Base-by-base conservation (phyloP, 2,797 vertebrate species). In the Trematomus bernacchii region DNA sequence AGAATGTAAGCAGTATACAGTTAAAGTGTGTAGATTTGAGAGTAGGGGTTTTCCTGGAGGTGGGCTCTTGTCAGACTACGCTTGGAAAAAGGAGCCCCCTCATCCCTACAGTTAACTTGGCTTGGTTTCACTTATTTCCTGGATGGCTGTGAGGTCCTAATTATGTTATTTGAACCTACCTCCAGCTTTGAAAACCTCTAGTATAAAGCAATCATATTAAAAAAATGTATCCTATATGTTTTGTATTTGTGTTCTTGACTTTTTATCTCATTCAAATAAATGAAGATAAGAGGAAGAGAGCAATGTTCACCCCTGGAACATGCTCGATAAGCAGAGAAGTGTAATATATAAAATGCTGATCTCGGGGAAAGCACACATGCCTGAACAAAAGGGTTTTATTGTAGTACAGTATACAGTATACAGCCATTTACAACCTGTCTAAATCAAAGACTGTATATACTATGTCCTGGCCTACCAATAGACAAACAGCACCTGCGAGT, bases 401-500 rank as follows among this genome's bases (percentile, higher is more conserved):
- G 21, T 15, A 2, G 43, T 6, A 30, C 33, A 33, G 33, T 33
- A 9, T 18, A 6, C 18, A 58, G 8, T 73, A 8, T 33, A 4
- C 27, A 55, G 10, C 19, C 19, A 27, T 3, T 30, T 60, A 33
- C 53, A 59, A 33, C 12, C 11, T 10, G 23, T 27, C 23, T 27
- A 37, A 6, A 37, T 37, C 33, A 6, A 8, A 37, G 33, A 37
- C 33, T 37, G 33, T 37, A 8, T 33, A 33, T 33, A 8, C 44
- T 52, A 15, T 57, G 19, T 54, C 23, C 37, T 48, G 30, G 27
- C 33, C 0, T 3, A 65, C 10, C 46, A 47, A 19, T 61, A 76
- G 87, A 74, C 84, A 87, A 91, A 92, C 72, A 92, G 91, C 89
- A 68, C 85, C 87, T 71, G 48, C 86, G 4, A 73, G 82, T 82